Percentiles rank a stretch among this genome's conserved stretches.
Conservation (phyloP, 2,888 invertebrate species). For the Lissonota sp. region DNA sequence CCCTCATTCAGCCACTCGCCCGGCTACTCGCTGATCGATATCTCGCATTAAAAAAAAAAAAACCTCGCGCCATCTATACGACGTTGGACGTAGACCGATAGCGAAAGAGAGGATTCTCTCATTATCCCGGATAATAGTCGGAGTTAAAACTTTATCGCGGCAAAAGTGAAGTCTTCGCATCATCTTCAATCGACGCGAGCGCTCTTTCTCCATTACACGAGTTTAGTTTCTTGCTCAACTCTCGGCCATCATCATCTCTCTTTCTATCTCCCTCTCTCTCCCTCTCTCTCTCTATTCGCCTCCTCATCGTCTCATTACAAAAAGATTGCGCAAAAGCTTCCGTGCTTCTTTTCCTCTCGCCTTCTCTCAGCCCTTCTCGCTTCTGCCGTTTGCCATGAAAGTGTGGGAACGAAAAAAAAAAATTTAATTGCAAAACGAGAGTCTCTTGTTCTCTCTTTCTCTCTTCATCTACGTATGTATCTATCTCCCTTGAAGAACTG, state of each 20-base stretch:
- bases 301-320: slow-evolving; percentile 33
- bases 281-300: not conserved
- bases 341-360: slow-evolving; percentile 10
- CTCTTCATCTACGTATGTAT: slow-evolving; percentile 16
- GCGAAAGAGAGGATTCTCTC: slow-evolving; percentile 55
- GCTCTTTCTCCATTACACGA: slow-evolving; percentile 41
- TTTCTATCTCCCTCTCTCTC: slow-evolving; percentile 3
- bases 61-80: slow-evolving; percentile 48
- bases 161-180: slow-evolving; percentile 48
- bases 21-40: slow-evolving; percentile 69
- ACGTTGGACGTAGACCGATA: slow-evolving; percentile 44
- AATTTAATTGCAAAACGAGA: slow-evolving; percentile 58
- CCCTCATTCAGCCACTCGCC: slow-evolving; percentile 62
- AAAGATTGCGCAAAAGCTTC: slow-evolving; percentile 41
- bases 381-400: slow-evolving; percentile 18
- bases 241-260: slow-evolving; percentile 8
- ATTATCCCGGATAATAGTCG: slow-evolving; percentile 62
- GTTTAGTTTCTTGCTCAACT: slow-evolving; percentile 35
- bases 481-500: slow-evolving; percentile 28
- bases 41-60: slow-evolving; percentile 65
- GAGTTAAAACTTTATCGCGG: slow-evolving; percentile 60
- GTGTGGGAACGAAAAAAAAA: slow-evolving; percentile 33
- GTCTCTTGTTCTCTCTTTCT: slow-evolving; percentile 3
- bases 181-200: slow-evolving; percentile 43
- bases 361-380: slow-evolving; percentile 26